Evolutionary conservation across 2,797 vertebrate species (phyloP).

Genomic region (Eulemur mongoz): DNA sequence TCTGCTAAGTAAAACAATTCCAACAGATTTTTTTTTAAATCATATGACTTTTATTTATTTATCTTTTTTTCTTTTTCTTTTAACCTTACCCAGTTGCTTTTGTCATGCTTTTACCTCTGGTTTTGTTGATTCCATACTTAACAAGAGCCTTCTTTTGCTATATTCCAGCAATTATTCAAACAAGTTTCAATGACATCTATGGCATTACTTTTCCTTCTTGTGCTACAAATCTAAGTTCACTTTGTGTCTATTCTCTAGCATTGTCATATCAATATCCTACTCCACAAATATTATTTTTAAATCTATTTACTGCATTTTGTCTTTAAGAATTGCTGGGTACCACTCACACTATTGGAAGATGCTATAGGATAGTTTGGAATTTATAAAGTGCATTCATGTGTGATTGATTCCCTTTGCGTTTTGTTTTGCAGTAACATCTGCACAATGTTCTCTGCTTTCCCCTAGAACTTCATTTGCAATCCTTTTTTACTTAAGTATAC

Average conservation of each 20-base stretch:
- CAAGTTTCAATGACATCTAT: not conserved
- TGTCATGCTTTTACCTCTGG: not conserved
- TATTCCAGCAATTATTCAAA: not conserved
- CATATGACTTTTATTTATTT: not conserved
- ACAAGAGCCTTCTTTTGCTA: not conserved
- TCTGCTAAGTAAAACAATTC: constrained; percentile 17
- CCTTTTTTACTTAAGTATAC: not conserved
- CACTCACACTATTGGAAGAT: not conserved
- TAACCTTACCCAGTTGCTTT: not conserved
- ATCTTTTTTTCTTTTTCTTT: not conserved
- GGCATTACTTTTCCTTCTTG: not conserved
- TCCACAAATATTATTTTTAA: not conserved
- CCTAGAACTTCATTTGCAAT: not conserved
- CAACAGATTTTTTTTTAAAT: not conserved
- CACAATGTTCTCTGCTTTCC: not conserved
- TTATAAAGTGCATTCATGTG: not conserved
- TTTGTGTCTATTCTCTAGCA: not conserved
- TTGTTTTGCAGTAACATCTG: not conserved
- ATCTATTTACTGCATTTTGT: not conserved
- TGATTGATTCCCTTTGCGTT: not conserved
- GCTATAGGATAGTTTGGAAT: not conserved
- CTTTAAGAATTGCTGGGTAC: not conserved
- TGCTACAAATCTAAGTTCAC: not conserved
- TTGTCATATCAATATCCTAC: not conserved
- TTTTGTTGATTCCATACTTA: not conserved